Base-by-base conservation (phyloP, 2,888 invertebrate genomes). In the Drosophila diplacantha region DNA sequence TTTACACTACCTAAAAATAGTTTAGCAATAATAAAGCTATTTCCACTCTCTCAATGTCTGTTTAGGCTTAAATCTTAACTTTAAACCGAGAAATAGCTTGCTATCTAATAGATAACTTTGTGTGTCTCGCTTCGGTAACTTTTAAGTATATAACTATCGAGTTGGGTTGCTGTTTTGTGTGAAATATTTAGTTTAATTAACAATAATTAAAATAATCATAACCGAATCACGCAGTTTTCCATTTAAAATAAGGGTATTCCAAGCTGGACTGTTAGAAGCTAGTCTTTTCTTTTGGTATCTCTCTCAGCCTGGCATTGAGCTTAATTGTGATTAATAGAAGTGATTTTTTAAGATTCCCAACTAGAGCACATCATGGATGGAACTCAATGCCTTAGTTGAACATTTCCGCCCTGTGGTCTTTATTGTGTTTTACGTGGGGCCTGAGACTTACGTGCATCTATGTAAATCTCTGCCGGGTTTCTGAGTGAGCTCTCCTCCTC, bases 271-370 rank as follows among this genome's bases (percentile, higher is more conserved):
- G 9, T n/a, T 5, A 3, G 5, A 9, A 20, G 16, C 16, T 16
- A 3, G 16, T 24, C 12, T 34, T 9, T 20, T 29, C 22, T 20
- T 11, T 24, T 24, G n/a, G 3, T 5, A 12, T 26, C 11, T 5
- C 44, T 44, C 14, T 18, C 8, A 18, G 5, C 16, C 38, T 38
- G 46, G 34, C 62, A 50, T 22, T 62, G 63, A 35, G 37, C 63
- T 62, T 81, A 67, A 75, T 81, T 81, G 55, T 46, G 52, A 55
- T 72, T 78, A 78, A 71, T 76, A 59, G 29, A 51, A 35, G 18
- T 20, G 41, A 69, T 34, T 53, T 22, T 41, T 49, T 69, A 67
- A 58, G 58, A 53, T 66, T 59, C 22, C 47, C 41, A 52, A 43
- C 61, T 20, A 37, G 43, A 37, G 29, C 52, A 31, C 43, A 14